phyloP scores from a whole-genome alignment of 2,797 vertebrate genomes.

The Petrocephalus sullivani region DNA sequence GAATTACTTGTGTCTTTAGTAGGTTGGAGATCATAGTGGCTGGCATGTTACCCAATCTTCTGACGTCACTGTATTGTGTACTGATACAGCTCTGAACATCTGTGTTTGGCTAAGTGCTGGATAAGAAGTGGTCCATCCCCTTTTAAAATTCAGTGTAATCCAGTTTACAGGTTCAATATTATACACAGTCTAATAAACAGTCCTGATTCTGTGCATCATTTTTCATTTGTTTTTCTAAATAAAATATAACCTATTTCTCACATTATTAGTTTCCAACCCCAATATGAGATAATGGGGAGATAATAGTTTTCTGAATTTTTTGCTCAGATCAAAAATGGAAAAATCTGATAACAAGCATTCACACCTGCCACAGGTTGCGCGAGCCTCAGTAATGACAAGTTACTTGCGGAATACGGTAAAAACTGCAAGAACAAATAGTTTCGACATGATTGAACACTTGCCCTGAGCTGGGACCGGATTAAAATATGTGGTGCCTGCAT shows the following conservation, averaged over 20 bases:
- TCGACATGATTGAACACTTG: neutral
- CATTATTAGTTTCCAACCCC: neutral
- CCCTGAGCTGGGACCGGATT: neutral
- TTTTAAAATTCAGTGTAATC: neutral
- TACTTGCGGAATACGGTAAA: neutral
- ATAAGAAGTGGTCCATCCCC: neutral
- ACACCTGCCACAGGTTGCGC: neutral
- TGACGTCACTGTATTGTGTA: neutral
- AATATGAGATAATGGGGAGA: neutral
- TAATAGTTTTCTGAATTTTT: neutral
- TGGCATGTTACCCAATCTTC: neutral
- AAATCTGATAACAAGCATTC: neutral
- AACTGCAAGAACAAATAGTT: neutral
- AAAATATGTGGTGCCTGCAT: neutral
- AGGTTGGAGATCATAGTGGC: neutral
- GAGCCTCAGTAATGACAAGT: neutral
- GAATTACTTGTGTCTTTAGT: neutral
- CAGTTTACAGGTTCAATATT: neutral
- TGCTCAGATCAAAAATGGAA: neutral
- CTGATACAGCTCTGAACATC: neutral
- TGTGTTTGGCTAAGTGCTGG: neutral
- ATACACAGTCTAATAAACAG: neutral
- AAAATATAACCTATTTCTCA: neutral
- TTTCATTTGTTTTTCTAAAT: neutral
- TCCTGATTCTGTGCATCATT: neutral